Base-by-base conservation (phyloP, 2,113 vertebrate genomes). In the Pachypanchax playfairii region DNA sequence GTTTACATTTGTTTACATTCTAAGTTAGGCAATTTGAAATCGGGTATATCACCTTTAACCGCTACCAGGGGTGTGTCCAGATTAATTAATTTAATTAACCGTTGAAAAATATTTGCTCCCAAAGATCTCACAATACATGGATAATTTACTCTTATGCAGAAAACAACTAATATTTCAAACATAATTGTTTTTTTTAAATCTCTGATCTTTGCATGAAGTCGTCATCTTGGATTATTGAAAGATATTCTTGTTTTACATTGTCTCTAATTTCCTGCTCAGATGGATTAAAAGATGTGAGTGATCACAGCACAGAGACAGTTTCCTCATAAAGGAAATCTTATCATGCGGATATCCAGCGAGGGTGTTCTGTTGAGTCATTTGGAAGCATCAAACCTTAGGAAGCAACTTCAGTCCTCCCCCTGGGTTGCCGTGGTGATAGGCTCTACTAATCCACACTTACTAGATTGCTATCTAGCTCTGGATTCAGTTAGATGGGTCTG, bases 401-500 rank as follows among this genome's bases (percentile, higher is more conserved):
- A 82, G 56, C 62, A 36, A 59, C 69, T 73, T 55, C 21, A 26
- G 29, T 15, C n/a, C 17, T 43, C 52, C 72, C 56, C 53, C 62
- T 36, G 66, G 44, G 88, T 87, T 88, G 83, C 82, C 43, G 56
- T 80, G 79, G 85, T 63, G 84, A 89, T 81, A 79, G 66, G 60
- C 70, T 57, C 58, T 55, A 79, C 75, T 88, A 89, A 91, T 91
- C 88, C 78, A 83, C 83, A 74, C 86, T 88, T 42, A 51, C 65
- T 49, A 80, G 89, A 91, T 91, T 17, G 65, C 77, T 17, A 88
- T 85, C 84, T 41, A 26, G 48, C 74, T 85, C 77, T 78, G 79
- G 65, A 89, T 91, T 91, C 77, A 87, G 88, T 91, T 89, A 89
- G 82, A 73, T 26, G 59, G 55, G 77, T 38, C 85, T 89, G 77